Conservation (phyloP, 1,140 invertebrate species). For the Bombus superbus region DNA sequence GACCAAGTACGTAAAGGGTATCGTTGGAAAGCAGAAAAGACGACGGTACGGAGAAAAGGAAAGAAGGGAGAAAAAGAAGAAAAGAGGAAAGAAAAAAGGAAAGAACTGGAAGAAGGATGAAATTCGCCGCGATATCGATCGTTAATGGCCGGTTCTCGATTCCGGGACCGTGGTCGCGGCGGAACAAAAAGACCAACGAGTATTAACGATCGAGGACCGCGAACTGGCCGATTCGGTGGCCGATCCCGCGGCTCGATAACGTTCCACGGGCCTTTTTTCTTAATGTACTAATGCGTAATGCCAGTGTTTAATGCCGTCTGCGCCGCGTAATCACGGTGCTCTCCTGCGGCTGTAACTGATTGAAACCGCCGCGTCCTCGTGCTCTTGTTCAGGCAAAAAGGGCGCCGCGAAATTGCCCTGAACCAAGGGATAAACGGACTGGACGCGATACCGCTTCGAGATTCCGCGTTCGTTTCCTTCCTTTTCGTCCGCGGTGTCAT, state of each 20-base stretch:
- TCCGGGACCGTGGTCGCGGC: slow-evolving; percentile 6
- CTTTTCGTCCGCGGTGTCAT: not conserved
- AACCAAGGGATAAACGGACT: not conserved
- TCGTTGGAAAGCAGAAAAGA: not conserved
- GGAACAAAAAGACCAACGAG: slow-evolving; percentile 29
- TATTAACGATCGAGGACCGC: slow-evolving; percentile 37
- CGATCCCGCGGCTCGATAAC: slow-evolving; percentile 40
- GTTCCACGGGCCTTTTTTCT: slow-evolving; percentile 10
- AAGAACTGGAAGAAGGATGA: not conserved
- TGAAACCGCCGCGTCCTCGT: slow-evolving; percentile 20
- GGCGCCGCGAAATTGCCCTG: slow-evolving; percentile 16
- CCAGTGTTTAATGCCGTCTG: slow-evolving; percentile 41
- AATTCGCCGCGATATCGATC: slow-evolving; percentile 22
- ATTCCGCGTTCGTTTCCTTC: not conserved
- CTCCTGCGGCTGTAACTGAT: slow-evolving; percentile 30
- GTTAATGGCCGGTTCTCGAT: slow-evolving; percentile 49
- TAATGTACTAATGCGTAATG: slow-evolving; percentile 52
- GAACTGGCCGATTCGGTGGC: slow-evolving; percentile 37
- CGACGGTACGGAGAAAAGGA: not conserved
- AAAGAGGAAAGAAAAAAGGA: not conserved
- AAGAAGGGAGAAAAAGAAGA: not conserved
- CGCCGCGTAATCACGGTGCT: slow-evolving; percentile 30
- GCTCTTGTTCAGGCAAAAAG: not conserved
- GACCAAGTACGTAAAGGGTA: not conserved
- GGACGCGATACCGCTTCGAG: not conserved